Evolutionary conservation across 1,140 invertebrate species (phyloP), one percentile per base, ranked within the genome.

Genomic region (Branchinecta lynchi): DNA sequence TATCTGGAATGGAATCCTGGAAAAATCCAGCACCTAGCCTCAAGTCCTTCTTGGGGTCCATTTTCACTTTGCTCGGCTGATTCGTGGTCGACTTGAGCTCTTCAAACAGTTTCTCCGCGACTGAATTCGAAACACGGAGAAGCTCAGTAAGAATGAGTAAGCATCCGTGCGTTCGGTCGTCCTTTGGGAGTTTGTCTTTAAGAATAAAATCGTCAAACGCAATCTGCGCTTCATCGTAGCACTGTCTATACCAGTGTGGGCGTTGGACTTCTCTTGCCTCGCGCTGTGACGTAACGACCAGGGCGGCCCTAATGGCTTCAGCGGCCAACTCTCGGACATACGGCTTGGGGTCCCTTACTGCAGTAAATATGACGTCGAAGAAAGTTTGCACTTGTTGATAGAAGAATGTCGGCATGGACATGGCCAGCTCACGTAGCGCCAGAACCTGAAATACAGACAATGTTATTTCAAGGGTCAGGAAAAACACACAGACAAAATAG

Each of bases 381-480:
- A 98, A 98, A 66, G 87, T 87, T 17, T 91, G 90, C 0, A 97
- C 92, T 83, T 96, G 92, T 80, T 98, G 94, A 77, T 96, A 98
- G 79, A 99, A 99, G 79, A 96, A 96, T 15, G 95, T 97, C 3
- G 95, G 95, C 80, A 96, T 93, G 12, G 91, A 91, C 17, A 93
- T 86, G 10, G 96, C 96, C 15, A 99, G 79, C 80, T 99, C 96
- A 75, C 90, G 87, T 8, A 98, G 78, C 10, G 98, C 86, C 32
- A 98, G 81, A 5, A 96, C 84, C 82, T 86, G 75, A 15, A 72
- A 74, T 8, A 68, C 66, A 70, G 10, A 65, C 0, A 65, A 17
- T 70, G 12, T 8, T 45, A 32, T 3, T 32, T 32, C n/a, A n/a
- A 32, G 32, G 32, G 2, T 32, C 1, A 1, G 5, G 32, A 5